Evolutionary conservation across 2,113 vertebrate species (phyloP).

Genomic region (Lophochroa leadbeateri): DNA sequence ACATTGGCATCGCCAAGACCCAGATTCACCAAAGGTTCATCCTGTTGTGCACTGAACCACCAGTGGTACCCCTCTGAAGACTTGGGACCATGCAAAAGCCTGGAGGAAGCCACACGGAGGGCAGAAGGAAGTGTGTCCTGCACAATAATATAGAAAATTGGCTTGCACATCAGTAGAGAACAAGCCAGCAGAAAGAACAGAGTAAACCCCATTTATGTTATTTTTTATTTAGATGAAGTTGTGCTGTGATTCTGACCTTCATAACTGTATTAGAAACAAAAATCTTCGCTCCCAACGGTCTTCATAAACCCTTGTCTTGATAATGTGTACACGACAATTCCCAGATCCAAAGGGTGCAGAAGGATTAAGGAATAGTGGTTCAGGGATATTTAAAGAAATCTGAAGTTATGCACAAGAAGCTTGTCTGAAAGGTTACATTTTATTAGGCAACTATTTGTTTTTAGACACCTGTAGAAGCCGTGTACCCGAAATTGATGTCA

Average conservation of each 20-base stretch:
- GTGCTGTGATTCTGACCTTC: neutral
- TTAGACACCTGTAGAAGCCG: neutral
- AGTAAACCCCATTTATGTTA: neutral
- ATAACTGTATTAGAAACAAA: neutral
- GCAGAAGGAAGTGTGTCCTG: neutral
- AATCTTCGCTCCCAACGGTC: rapidly evolving
- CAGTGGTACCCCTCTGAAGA: neutral
- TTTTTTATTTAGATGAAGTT: neutral
- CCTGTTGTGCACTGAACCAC: neutral
- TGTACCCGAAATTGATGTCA: neutral
- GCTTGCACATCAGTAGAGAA: neutral
- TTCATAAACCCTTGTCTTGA: neutral
- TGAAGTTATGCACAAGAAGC: neutral
- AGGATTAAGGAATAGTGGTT: neutral
- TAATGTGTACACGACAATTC: neutral
- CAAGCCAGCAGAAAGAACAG: neutral
- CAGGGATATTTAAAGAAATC: neutral
- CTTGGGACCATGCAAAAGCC: neutral
- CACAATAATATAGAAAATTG: neutral
- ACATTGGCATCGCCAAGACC: neutral
- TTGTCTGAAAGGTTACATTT: neutral
- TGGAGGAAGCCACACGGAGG: neutral
- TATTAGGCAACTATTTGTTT: neutral
- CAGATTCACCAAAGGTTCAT: neutral
- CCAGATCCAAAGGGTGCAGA: neutral